Evolutionary conservation across 2,888 invertebrate genomes (phyloP), one percentile per base, ranked within the genome.

Genomic region (Leptarthrus brevirostris): DNA sequence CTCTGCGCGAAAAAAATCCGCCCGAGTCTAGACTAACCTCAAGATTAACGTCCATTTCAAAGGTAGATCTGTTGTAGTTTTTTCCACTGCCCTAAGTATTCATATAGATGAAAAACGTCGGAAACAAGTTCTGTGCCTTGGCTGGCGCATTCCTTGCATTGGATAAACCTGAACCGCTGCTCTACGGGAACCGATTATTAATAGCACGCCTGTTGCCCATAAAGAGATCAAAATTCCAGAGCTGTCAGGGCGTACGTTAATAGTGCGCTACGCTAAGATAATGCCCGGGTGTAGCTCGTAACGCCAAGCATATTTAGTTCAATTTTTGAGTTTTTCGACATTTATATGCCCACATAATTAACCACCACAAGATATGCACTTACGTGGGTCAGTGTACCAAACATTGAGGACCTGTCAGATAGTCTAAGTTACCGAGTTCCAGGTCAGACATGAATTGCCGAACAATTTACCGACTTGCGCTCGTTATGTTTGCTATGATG

Each of bases 221-320:
- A 71, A 71, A 71, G 53, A 71, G 53, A 71, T 71, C 70, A 71
- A 54, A 71, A 71, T 71, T 71, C 70, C 70, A 54, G 54, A 71
- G 53, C 52, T 71, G 53, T 71, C 70, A 69, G 34, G 52, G 69
- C 44, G 34, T 69, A 40, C 16, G 36, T 44, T 69, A 52, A 52
- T 69, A 69, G 69, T 24, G 44, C 10, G 24, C 64, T 44, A 18
- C 64, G 22, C 20, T 18, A 18, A 64, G 64, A 64, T 64, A 64
- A 64, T 64, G 64, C 24, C 47, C 64, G 44, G 44, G 64, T 64
- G 22, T 64, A 44, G 44, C 44, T 64, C 2, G 47, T 24, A 61
- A 40, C 12, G 40, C 14, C 18, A n/a, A 18, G 22, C 30, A 40
- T 64, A 24, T 12, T 61, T 64, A 24, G 49, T 18, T 4, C 8